phyloP scores from a whole-genome alignment of 2,797 vertebrate genomes.

The Silurus lanzhouensis region DNA sequence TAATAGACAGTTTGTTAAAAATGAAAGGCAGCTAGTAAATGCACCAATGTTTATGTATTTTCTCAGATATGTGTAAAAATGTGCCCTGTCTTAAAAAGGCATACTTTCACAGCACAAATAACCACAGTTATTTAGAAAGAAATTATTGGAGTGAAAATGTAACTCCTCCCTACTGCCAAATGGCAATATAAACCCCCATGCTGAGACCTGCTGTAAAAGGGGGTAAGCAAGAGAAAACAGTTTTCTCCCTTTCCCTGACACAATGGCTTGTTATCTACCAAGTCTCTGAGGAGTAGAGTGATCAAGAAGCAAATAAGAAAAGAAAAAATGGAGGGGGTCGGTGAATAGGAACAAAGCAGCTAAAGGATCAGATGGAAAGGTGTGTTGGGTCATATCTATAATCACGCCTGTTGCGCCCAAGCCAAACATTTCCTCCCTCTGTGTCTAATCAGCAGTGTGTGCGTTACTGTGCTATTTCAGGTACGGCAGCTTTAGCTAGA shows the following conservation, averaged over 20 bases:
- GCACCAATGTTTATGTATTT: not conserved
- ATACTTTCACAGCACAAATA: conserved; percentile 14
- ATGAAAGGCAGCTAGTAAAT: not conserved
- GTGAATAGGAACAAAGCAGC: conserved; percentile 67
- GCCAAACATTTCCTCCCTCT: not conserved
- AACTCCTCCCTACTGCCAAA: not conserved
- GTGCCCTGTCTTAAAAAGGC: not conserved
- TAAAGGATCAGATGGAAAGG: conserved; percentile 52
- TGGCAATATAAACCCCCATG: not conserved
- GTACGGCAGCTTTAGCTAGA: conserved; percentile 63
- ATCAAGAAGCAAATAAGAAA: conserved; percentile 28
- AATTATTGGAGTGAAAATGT: not conserved
- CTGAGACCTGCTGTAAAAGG: not conserved
- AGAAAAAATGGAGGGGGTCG: conserved; percentile 14
- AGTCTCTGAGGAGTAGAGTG: conserved; percentile 6
- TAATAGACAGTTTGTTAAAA: conserved; percentile 43
- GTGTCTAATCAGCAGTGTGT: conserved; percentile 24
- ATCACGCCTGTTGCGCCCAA: not conserved
- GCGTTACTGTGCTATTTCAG: conserved; percentile 70
- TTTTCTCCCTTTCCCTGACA: conserved; percentile 1
- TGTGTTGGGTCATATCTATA: not conserved
- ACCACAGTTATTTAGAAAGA: not conserved
- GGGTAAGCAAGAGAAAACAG: not conserved
- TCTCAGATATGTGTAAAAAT: not conserved
- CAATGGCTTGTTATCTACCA: conserved; percentile 29